Conservation (phyloP, 2,888 invertebrate genomes). For the Chymomyza amoena region DNA sequence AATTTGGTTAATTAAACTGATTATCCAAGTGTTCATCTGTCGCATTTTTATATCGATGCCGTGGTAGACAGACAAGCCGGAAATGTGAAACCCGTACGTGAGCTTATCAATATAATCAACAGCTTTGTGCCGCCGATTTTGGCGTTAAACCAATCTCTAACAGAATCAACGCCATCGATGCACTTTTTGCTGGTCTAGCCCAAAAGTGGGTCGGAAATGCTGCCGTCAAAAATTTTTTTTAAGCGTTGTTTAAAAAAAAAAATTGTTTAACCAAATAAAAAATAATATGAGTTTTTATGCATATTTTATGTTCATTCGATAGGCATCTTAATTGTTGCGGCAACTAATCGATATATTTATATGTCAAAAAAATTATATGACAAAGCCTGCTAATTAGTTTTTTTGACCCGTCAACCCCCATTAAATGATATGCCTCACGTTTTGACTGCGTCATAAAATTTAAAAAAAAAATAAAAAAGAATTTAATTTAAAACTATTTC, state of each 20-base stretch:
- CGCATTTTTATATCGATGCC: constrained; percentile 58
- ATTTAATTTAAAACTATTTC: neutral
- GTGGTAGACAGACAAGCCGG: constrained; percentile 49
- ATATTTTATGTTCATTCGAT: too few species aligned
- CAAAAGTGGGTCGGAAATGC: neutral
- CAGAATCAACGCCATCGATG: constrained; percentile 23
- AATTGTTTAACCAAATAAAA: constrained; percentile 7
- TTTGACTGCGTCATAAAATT: constrained; percentile 18
- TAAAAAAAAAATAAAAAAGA: neutral
- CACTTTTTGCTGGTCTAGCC: neutral
- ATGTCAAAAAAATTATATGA: neutral
- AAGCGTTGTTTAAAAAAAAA: constrained; percentile 38
- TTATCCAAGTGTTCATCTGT: constrained; percentile 52
- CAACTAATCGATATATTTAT: too few species aligned
- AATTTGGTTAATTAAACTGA: constrained; percentile 70
- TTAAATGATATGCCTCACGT: constrained; percentile 14
- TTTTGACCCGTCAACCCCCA: constrained; percentile 12
- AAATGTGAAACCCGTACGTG: constrained; percentile 58
- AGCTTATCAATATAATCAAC: constrained; percentile 52
- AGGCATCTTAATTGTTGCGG: too few species aligned
- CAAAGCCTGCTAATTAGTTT: constrained; percentile 27
- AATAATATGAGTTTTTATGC: neutral
- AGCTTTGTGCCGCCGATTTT: constrained; percentile 24
- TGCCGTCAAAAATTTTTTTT: neutral
- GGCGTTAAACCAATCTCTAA: constrained; percentile 14